Conservation (phyloP, 2,113 vertebrate species). For the Dasyornis broadbenti region DNA sequence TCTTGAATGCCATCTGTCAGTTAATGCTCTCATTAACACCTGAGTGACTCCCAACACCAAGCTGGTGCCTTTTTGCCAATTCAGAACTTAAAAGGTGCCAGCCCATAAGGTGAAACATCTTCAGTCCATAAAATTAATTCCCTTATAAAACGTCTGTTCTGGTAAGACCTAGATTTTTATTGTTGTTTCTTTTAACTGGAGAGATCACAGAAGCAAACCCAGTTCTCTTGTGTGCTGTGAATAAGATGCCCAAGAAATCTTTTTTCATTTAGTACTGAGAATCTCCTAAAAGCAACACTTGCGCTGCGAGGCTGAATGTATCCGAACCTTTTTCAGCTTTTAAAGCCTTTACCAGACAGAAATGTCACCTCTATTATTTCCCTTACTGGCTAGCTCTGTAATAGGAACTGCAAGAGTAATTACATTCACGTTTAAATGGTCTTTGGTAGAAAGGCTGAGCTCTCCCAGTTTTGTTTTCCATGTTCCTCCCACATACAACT, state of each 20-base stretch:
- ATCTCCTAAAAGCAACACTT: not conserved
- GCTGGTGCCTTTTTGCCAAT: conserved; percentile 38
- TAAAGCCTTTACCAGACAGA: not conserved
- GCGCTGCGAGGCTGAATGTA: not conserved
- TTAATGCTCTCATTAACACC: conserved; percentile 65
- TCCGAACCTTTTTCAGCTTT: not conserved
- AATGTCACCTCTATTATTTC: not conserved
- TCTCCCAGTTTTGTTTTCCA: not conserved
- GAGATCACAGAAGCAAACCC: not conserved
- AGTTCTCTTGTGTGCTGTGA: not conserved
- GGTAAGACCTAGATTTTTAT: not conserved
- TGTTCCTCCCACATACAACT: not conserved
- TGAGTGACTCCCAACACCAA: conserved; percentile 45
- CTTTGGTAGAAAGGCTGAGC: not conserved
- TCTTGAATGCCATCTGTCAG: conserved; percentile 54
- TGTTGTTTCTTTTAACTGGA: not conserved
- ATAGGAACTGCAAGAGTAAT: not conserved
- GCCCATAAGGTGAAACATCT: conserved; percentile 45
- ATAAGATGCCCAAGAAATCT: not conserved
- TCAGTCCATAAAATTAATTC: conserved; percentile 43
- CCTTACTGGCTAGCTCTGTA: not conserved
- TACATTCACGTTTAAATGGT: not conserved
- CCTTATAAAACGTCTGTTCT: not conserved
- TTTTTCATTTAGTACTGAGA: not conserved
- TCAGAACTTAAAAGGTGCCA: conserved; percentile 27